Base-by-base conservation (phyloP, 2,113 vertebrate genomes). In the Rousettus leschenaultii region DNA sequence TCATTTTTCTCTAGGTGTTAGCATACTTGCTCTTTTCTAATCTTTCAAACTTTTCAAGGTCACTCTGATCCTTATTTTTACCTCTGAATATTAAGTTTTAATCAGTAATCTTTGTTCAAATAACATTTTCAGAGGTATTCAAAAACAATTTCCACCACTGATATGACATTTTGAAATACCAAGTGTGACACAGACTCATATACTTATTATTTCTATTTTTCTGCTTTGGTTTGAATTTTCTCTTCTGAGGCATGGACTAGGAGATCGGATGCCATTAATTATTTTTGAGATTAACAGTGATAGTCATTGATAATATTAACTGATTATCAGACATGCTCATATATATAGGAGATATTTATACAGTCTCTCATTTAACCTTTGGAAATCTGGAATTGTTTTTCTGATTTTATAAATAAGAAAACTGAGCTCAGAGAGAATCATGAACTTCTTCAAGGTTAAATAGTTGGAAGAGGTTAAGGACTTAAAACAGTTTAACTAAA, bases 111-210 rank as follows among this genome's bases (percentile, higher is more conserved):
- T 75, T 89, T 57, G 43, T 22, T 92, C 66, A 77, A 89, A 89
- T 70, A 89, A 89, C 84, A 95, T 89, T 89, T 93, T 94, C 43
- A 92, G 30, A 95, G 48, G 19, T 38, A 82, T 77, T 92, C 15
- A 71, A 68, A 87, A 78, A 48, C 30, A 70, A 35, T 80, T 93
- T 61, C 79, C 3, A 84, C 82, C 66, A 95, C 7, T 78, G 74
- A 59, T 57, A 74, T 48, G 86, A 92, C 74, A 96, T 90, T 97
- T 97, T 51, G 83, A 96, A 93, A 93, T 91, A 96, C 65, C 83
- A 68, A 88, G 13, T 61, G 30, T 61, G 68, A 93, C 43, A 91
- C 30, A 68, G 22, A 7, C 71, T 80, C 71, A 30, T 68, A 40
- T 65, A 89, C 79, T 93, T 93, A 71, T 93, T 82, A 73, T 84